These are phyloP conservation scores for Caenorhabditis plicata DNA, from an alignment of 2,888 invertebrate species.

Conservation along the genomic window DNA sequence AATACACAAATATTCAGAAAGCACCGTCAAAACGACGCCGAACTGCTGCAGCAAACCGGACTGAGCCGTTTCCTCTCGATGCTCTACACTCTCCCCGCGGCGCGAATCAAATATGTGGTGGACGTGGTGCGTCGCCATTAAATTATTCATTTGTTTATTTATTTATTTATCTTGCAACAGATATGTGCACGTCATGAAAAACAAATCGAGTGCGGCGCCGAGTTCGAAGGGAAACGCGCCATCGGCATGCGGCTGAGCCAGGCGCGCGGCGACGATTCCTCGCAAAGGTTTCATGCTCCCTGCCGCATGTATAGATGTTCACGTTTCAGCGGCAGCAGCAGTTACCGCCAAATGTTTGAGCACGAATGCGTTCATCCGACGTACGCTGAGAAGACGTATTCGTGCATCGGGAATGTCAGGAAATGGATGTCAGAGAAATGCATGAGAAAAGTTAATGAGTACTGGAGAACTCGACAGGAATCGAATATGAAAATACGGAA, in stretches of 20 bases:
- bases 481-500: conserved; percentile 36
- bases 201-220: conserved; percentile 41
- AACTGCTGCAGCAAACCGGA: conserved; percentile 32
- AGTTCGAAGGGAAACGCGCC: conserved; percentile 37
- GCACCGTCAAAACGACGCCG: conserved; percentile 23
- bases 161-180: conserved; percentile 5
- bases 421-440: conserved; percentile 19
- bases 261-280: no score
- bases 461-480: conserved; percentile 22
- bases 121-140: conserved; percentile 20
- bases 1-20: conserved; percentile 9
- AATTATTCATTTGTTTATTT: no score
- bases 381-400: conserved; percentile 38
- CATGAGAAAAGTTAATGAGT: conserved; percentile 22
- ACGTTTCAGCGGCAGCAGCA: no score
- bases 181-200: conserved; percentile 45
- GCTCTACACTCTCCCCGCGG: conserved; percentile 39
- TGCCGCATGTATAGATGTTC: background rate
- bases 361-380: conserved; percentile 38
- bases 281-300: no score
- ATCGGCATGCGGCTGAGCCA: no score
- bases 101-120: conserved; percentile 21
- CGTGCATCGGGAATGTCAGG: conserved; percentile 36
- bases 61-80: conserved; percentile 34
- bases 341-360: conserved; percentile 45